These are phyloP conservation scores for Mesoclemmys tuberculata DNA, from an alignment of 2,113 vertebrate genomes.

Conservation along the genomic window DNA sequence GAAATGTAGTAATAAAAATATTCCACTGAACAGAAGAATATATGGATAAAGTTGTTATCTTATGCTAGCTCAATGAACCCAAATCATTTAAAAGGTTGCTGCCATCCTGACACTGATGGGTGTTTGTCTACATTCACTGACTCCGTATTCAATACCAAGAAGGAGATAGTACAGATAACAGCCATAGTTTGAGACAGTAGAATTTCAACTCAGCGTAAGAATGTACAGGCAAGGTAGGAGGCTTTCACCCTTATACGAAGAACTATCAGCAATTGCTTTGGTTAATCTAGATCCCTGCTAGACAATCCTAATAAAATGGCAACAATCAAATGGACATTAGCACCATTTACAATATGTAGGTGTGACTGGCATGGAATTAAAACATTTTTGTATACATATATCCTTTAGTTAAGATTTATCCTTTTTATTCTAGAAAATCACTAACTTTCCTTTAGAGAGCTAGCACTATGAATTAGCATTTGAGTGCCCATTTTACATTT, in stretches of 20 bases:
- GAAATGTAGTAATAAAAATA: background rate
- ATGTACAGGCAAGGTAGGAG: background rate
- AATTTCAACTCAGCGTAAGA: background rate
- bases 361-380: slow-evolving; percentile 62
- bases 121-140: background rate
- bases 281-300: background rate
- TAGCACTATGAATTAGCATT: slow-evolving; percentile 57
- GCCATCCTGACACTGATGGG: background rate
- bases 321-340: slow-evolving; percentile 49
- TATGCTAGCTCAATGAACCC: background rate
- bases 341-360: slow-evolving; percentile 35
- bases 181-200: background rate
- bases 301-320: slow-evolving; percentile 12
- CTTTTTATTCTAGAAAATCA: slow-evolving; percentile 54
- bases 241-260: background rate
- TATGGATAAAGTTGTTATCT: background rate
- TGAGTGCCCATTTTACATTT: slow-evolving; percentile 4
- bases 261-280: background rate
- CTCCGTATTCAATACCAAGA: background rate
- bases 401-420: slow-evolving; percentile 62
- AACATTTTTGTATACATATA: slow-evolving; percentile 50
- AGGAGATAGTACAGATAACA: background rate
- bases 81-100: background rate
- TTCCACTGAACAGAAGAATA: background rate
- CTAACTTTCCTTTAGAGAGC: slow-evolving; percentile 50